phyloP scores from a whole-genome alignment of 2,797 vertebrate genomes.

The Alcedo quadribrachys region DNA sequence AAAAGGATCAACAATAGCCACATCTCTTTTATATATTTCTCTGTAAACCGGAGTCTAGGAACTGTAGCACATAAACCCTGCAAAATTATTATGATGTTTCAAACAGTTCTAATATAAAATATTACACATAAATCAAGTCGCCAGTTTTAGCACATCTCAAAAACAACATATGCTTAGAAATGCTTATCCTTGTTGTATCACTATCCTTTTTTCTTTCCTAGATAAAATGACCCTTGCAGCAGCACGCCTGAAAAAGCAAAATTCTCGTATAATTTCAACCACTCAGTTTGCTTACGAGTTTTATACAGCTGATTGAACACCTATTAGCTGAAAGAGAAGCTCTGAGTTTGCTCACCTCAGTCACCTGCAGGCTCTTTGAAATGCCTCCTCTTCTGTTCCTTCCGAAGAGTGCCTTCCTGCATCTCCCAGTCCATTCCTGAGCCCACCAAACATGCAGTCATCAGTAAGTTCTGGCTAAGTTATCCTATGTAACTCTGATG shows the following conservation, averaged over 20 bases:
- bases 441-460: slow-evolving; percentile 3
- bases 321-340: slow-evolving; percentile 13
- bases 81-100: slow-evolving; percentile 1
- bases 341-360: slow-evolving; percentile 56
- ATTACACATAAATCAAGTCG: not conserved
- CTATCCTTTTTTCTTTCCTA: not conserved
- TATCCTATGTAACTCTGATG: slow-evolving; percentile 14
- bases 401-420: not conserved
- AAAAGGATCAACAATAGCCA: not conserved
- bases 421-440: not conserved
- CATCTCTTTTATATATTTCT: not conserved
- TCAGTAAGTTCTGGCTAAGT: slow-evolving; percentile 61
- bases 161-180: not conserved
- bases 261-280: slow-evolving; percentile 13
- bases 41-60: not conserved
- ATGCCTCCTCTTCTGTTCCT: slow-evolving; percentile 42
- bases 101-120: not conserved
- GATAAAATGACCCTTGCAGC: slow-evolving; percentile 10
- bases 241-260: slow-evolving; percentile 25
- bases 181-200: not conserved
- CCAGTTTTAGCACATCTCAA: not conserved
- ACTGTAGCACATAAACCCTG: not conserved
- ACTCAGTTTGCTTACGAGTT: slow-evolving; percentile 12
- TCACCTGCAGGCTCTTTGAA: slow-evolving; percentile 62
- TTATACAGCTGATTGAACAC: slow-evolving; percentile 41